A percentile compares a stretch with the other conserved stretches of the same genome.
phyloP scores from a whole-genome alignment of 2,888 invertebrate genomes.

The Caradrina kadenii region DNA sequence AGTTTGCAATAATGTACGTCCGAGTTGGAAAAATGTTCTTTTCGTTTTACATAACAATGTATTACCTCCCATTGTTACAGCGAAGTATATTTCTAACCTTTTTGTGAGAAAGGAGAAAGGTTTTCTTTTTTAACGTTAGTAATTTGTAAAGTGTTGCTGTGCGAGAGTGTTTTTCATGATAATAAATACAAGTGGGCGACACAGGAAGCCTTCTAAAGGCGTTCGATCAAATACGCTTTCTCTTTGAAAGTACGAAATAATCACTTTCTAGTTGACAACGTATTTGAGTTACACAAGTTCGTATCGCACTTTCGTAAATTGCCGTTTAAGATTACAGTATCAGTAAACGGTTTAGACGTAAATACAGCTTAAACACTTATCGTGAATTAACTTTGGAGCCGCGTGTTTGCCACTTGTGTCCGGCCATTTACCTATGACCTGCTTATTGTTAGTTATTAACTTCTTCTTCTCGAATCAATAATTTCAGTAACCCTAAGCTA shows the following conservation, averaged over 20 bases:
- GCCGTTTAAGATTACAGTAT: slow-evolving; percentile 46
- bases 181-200: slow-evolving; percentile 51
- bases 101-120: slow-evolving; percentile 34
- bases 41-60: slow-evolving; percentile 53
- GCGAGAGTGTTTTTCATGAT: slow-evolving; percentile 43
- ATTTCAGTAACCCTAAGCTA: neutral
- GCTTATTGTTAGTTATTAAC: slow-evolving; percentile 9
- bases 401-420: slow-evolving; percentile 12
- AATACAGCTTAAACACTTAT: slow-evolving; percentile 35
- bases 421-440: slow-evolving; percentile 25
- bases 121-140: slow-evolving; percentile 35
- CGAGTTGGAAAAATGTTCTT: slow-evolving; percentile 52
- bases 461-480: neutral
- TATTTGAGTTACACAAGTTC: slow-evolving; percentile 50
- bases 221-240: slow-evolving; percentile 59
- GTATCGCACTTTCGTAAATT: slow-evolving; percentile 53
- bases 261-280: slow-evolving; percentile 63
- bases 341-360: slow-evolving; percentile 41
- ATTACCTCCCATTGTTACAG: slow-evolving; percentile 41
- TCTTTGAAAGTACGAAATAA: slow-evolving; percentile 65
- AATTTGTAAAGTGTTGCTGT: slow-evolving; percentile 37
- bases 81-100: slow-evolving; percentile 36
- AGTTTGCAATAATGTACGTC: slow-evolving; percentile 53
- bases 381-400: slow-evolving; percentile 24
- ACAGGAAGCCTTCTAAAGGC: slow-evolving; percentile 47